Conservation (phyloP, 2,888 invertebrate species). For the Biston betularia region DNA sequence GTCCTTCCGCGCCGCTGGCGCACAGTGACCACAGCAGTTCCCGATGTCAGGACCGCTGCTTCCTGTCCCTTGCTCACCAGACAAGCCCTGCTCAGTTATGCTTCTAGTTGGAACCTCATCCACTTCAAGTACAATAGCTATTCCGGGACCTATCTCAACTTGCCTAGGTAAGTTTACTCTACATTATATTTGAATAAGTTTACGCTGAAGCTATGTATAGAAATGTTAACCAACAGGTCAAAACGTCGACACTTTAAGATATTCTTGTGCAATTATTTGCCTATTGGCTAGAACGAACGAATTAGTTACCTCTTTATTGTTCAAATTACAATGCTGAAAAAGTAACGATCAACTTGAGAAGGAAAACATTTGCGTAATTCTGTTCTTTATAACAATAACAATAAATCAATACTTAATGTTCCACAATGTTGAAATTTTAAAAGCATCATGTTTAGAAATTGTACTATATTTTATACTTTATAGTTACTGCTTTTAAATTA, state of each 20-base stretch:
- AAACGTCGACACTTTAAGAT: not conserved
- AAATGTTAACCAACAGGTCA: not conserved
- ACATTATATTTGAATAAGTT: not conserved
- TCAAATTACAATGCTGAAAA: no score
- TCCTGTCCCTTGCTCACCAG: conserved; percentile 85
- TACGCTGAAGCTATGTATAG: not conserved
- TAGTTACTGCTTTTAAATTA: no score
- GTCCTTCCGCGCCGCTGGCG: conserved; percentile 92
- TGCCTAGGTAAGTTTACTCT: conserved; percentile 90
- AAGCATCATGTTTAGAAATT: no score
- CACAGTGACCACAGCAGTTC: conserved; percentile 89
- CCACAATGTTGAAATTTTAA: no score
- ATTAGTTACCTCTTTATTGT: no score
- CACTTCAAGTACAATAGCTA: conserved; percentile 97
- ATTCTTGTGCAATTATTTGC: not conserved
- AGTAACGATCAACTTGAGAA: no score
- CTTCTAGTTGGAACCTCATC: conserved; percentile 95
- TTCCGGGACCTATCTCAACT: conserved; percentile 94
- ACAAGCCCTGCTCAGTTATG: conserved; percentile 90
- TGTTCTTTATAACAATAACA: no score
- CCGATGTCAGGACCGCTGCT: conserved; percentile 84
- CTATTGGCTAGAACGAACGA: not conserved
- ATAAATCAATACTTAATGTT: not conserved
- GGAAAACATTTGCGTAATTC: no score
- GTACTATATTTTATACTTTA: no score